Evolutionary conservation across 2,113 vertebrate species (phyloP).

Genomic region (Athene noctua): DNA sequence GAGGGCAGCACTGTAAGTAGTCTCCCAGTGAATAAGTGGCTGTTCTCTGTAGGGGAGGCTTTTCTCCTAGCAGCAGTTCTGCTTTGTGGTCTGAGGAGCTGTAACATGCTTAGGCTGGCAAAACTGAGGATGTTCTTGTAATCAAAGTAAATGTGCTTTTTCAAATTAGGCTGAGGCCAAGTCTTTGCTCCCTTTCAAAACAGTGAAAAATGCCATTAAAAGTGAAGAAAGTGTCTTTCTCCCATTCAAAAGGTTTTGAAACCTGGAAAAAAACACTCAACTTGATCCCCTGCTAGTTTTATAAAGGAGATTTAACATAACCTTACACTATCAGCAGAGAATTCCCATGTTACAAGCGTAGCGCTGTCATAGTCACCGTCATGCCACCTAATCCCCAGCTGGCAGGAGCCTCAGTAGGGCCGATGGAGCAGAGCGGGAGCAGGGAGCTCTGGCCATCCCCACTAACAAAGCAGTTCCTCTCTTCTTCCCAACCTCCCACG

Average conservation of each 20-base stretch:
- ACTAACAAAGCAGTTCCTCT: not conserved
- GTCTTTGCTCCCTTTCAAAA: not conserved
- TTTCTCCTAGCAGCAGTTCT: not conserved
- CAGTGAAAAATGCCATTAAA: not conserved
- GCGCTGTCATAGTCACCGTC: not conserved
- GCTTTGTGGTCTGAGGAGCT: not conserved
- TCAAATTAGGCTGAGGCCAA: not conserved
- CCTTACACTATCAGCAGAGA: not conserved
- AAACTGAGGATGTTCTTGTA: not conserved
- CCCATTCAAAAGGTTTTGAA: not conserved
- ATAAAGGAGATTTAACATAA: not conserved
- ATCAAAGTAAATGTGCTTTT: not conserved
- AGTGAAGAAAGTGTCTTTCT: accelerated
- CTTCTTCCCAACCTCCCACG: not conserved
- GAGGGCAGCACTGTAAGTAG: not conserved
- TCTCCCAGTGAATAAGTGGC: not conserved
- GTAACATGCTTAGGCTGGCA: not conserved
- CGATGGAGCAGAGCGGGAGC: accelerated
- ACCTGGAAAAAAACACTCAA: not conserved
- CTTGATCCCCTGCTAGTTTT: not conserved
- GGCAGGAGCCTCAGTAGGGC: not conserved
- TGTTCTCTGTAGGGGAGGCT: not conserved
- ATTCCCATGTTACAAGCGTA: not conserved
- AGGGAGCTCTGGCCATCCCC: not conserved
- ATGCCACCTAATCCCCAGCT: not conserved